Base-by-base conservation (phyloP, 2,888 invertebrate species). In the Tetheella fluctuosa region DNA sequence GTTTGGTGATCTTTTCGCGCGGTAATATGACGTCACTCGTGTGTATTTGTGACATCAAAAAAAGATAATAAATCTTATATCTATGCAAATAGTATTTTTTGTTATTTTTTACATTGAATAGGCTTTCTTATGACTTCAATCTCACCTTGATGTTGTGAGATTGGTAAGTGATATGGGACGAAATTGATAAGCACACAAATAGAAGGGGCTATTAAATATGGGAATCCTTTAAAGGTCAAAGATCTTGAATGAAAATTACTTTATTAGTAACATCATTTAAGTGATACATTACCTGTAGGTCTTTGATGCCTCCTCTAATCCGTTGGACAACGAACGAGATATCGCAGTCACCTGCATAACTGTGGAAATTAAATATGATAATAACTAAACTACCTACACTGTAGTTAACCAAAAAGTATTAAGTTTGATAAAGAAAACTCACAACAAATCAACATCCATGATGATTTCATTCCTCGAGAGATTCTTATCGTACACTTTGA, bases 291-390 rank as follows among this genome's bases (percentile, higher is more conserved):
- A 95, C 96, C 93, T 96, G 96, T 69, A 97, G 96, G 84, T 97
- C 97, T 84, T 96, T 96, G 69, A 97, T 96, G 61, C 97, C 97
- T 48, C 96, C 97, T 81, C 96, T 95, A 74, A 97, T 94, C 65
- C 98, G 97, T 77, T 97, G 96, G 64, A 99, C 93, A 52, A 96
- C 95, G 82, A 99, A 98, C 59, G 97, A 97, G 71, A 99, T 97
- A 87, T 99, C 98, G 84, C 98, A 98, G 87, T 99, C 99, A 53
- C 99, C 99, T 66, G 98, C 98, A 88, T 99, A 99, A 80, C 98
- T 98, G 89, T 59, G 94, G 93, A 56, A 15, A 54, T 58, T 59
- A 15, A 57, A 34, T 34, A 15, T 58, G 13, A 30, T 54, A 2
- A 2, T 23, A 52, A 25, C 17, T 20, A 30, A 8, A 30, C 17